Evolutionary conservation across 37 sponge, comb jelly and placozoan species (phyloP), one percentile per base, ranked within the genome.

Genomic region (Amphimedon queenslandica): DNA sequence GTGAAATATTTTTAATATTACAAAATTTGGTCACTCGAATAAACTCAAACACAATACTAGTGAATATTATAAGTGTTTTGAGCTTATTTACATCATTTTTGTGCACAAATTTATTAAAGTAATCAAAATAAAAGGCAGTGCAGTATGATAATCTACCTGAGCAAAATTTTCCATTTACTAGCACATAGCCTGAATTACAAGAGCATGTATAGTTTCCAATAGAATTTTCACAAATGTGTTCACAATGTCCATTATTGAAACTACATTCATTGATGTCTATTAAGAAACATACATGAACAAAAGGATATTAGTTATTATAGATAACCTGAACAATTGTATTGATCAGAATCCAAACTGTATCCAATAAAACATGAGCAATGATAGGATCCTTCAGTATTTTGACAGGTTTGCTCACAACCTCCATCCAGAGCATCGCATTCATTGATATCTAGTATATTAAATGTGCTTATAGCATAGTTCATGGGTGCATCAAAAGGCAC

Each of bases 391-490:
- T 32, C 64, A 53, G 67, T 72, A 73, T 84, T 84, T 53, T 3
- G 20, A 66, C 87, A 86, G 18, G 27, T 30, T 4, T 86, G 87
- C n/a, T 4, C 42, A 42, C 87, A 86, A 18, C 23, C 21, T 63
- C 78, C 53, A 27, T 30, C 1, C 1, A 36, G 42, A 18, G 34
- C 55, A 13, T 47, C 63, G 57, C 87, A 86, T 51, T 86, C 87
- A 69, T 86, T 70, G 64, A 74, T 57, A 70, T 86, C 87, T 86
- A 61, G 1, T 43, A n/a, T n/a, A n/a, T n/a, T n/a, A n/a, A n/a
- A n/a, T n/a, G n/a, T n/a, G n/a, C n/a, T n/a, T n/a, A n/a, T n/a
- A n/a, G n/a, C n/a, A n/a, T n/a, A n/a, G n/a, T n/a, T n/a, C n/a
- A n/a, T n/a, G n/a, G n/a, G n/a, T n/a, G n/a, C n/a, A n/a, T n/a